Conservation (phyloP, 2,113 vertebrate genomes). For the Cyrtonyx montezumae region DNA sequence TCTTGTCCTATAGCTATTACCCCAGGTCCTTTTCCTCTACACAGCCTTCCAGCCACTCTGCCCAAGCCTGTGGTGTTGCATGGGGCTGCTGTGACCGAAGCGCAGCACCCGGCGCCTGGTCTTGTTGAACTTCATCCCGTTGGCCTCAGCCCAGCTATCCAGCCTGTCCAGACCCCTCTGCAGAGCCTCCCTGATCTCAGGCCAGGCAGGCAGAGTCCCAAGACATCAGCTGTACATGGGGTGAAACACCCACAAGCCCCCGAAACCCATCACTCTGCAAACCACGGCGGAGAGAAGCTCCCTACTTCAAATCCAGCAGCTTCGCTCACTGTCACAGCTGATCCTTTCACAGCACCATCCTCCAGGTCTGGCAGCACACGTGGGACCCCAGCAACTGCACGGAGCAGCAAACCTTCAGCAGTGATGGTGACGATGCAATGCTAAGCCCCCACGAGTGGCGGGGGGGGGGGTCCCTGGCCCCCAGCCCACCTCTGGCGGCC, state of each 20-base stretch:
- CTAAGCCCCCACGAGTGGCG: accelerated
- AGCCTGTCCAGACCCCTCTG: too few relatives aligned
- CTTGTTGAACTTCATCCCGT: too few relatives aligned
- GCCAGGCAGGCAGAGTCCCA: too few relatives aligned
- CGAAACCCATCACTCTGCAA: not conserved
- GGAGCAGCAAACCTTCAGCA: not conserved
- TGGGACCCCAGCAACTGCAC: not conserved
- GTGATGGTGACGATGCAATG: accelerated
- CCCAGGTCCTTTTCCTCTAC: too few relatives aligned
- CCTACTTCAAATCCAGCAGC: not conserved
- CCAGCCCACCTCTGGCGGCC: not conserved
- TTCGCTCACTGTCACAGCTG: accelerated
- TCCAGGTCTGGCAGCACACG: not conserved
- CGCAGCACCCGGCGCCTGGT: too few relatives aligned
- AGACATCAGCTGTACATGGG: not conserved
- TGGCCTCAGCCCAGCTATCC: too few relatives aligned
- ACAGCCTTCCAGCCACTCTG: too few relatives aligned
- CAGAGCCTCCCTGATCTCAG: too few relatives aligned
- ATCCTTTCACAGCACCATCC: accelerated
- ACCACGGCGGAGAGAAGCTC: not conserved
- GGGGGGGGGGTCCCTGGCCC: not conserved
- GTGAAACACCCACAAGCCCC: not conserved
- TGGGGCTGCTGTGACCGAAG: too few relatives aligned
- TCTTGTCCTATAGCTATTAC: too few relatives aligned
- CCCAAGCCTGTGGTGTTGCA: too few relatives aligned